These are phyloP conservation scores for Butorides virescens DNA, from an alignment of 2,113 vertebrate genomes.

Conservation along the genomic window DNA sequence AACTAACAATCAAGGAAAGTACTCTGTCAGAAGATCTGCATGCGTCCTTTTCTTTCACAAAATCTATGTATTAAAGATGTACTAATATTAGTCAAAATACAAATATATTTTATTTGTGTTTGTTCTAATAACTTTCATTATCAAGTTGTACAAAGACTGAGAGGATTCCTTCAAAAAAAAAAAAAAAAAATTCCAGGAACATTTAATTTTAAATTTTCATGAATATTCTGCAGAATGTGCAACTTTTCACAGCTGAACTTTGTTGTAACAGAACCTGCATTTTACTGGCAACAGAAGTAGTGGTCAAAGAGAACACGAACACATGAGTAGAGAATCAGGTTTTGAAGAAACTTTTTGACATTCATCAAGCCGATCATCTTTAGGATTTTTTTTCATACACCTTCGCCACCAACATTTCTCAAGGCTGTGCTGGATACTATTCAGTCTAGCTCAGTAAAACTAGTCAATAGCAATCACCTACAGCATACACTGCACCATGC, in stretches of 20 bases:
- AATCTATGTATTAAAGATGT: neutral
- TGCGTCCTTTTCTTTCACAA: neutral
- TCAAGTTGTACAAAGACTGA: neutral
- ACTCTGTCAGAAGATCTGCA: neutral
- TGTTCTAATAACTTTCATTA: neutral
- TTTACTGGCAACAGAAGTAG: neutral
- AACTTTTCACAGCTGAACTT: neutral
- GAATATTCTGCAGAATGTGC: neutral
- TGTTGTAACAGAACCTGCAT: neutral
- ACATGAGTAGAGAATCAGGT: neutral
- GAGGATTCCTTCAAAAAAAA: neutral
- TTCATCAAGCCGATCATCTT: neutral
- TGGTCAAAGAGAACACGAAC: neutral
- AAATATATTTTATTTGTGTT: neutral
- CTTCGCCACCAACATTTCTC: neutral
- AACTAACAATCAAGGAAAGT: neutral
- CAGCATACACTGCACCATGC: neutral
- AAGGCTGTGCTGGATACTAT: neutral
- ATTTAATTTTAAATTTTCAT: neutral
- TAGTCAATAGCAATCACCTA: neutral
- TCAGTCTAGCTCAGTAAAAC: neutral
- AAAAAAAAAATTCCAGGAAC: neutral
- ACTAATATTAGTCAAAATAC: neutral
- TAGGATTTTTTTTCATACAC: neutral
- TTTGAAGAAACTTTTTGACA: neutral